Evolutionary conservation across 1,140 invertebrate genomes (phyloP).

Genomic region (Drosophila parvula): DNA sequence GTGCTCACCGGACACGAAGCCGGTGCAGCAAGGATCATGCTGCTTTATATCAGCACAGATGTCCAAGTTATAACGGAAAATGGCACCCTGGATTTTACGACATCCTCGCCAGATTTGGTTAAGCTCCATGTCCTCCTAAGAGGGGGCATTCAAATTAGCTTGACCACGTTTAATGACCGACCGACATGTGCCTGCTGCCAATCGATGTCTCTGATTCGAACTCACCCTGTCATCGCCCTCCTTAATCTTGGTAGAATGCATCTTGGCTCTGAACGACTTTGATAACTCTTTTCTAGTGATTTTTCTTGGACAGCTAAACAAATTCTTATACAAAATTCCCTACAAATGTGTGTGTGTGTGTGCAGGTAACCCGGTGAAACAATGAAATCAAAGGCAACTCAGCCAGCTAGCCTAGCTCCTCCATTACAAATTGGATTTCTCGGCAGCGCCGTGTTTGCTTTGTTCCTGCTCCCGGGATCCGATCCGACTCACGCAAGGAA

Average conservation of each 20-base stretch:
- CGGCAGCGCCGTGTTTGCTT: constrained; percentile 56
- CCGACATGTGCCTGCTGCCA: constrained; percentile 1
- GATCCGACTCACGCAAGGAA: constrained; percentile 35
- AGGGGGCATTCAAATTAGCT: constrained; percentile 37
- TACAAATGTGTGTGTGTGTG: constrained; percentile 5
- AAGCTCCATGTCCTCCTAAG: constrained; percentile 68
- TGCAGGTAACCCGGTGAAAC: constrained; percentile 32
- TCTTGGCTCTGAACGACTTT: constrained; percentile 44
- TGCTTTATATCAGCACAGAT: constrained; percentile 88
- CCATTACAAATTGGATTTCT: constrained; percentile 70
- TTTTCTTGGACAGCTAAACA: constrained; percentile 34
- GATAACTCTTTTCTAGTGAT: constrained; percentile 32
- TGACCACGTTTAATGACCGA: constrained; percentile 32
- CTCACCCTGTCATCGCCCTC: constrained; percentile 76
- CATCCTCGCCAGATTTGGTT: constrained; percentile 89
- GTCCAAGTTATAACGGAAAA: constrained; percentile 88
- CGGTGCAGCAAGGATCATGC: constrained; percentile 87
- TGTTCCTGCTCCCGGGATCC: constrained; percentile 36
- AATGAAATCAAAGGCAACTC: constrained; percentile 52
- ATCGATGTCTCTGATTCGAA: neutral
- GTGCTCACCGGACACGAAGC: constrained; percentile 87
- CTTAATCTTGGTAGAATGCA: constrained; percentile 66
- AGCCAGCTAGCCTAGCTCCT: constrained; percentile 19
- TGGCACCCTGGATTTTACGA: constrained; percentile 89
- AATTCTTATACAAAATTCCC: constrained; percentile 34